A percentile compares a stretch with the other conserved stretches of the same genome.
Evolutionary conservation across 2,113 vertebrate genomes (phyloP).

Genomic region (Mionectes macconnelli): DNA sequence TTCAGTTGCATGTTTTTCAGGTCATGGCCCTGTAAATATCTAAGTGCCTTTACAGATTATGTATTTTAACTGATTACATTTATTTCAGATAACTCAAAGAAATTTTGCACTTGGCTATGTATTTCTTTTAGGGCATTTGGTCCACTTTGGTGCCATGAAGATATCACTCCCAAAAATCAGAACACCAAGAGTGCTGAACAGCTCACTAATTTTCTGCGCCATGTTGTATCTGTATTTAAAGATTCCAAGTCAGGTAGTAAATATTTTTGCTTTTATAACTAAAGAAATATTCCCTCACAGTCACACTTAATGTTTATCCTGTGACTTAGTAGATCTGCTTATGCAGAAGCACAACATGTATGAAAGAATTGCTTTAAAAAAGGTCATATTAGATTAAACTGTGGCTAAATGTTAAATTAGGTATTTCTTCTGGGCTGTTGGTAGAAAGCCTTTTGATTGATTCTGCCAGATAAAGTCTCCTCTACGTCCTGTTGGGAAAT

Average conservation of each 20-base stretch:
- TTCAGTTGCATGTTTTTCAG: background rate
- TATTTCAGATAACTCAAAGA: background rate
- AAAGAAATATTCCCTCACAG: background rate
- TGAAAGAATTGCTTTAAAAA: background rate
- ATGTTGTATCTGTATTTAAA: conserved; percentile 94
- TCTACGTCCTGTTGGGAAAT: background rate
- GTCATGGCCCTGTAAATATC: background rate
- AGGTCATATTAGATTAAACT: background rate
- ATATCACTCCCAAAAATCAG: conserved; percentile 97
- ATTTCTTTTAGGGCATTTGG: conserved; percentile 88
- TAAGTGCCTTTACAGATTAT: background rate
- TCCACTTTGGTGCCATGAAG: conserved; percentile 97
- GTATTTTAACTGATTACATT: background rate
- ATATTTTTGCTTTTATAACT: background rate
- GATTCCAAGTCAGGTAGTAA: conserved; percentile 92
- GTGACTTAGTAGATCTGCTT: background rate
- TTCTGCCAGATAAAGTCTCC: background rate
- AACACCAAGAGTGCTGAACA: conserved; percentile 96
- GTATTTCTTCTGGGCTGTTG: background rate
- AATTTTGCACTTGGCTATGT: background rate
- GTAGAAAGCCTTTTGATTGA: background rate
- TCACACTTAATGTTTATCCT: background rate
- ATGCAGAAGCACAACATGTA: background rate
- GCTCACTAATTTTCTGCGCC: conserved; percentile 93
- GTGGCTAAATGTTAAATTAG: background rate